Base-by-base conservation (phyloP, 2,888 invertebrate genomes). In the Caenorhabditis auriculariae region DNA sequence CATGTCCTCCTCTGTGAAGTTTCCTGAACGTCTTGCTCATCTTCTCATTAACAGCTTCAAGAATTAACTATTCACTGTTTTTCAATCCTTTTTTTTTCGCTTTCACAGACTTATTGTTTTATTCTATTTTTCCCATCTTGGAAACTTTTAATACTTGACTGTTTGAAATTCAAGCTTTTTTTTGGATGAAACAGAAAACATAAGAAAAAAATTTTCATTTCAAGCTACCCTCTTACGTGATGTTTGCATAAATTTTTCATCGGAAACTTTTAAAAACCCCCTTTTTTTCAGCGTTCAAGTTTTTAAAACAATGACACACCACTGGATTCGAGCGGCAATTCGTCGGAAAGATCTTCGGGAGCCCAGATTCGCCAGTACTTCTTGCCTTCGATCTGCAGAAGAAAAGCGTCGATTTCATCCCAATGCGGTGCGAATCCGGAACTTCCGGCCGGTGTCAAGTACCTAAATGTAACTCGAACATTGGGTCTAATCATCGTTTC, bases 381-480 rank as follows among this genome's bases (percentile, higher is more conserved):
- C 75, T 89, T 88, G 0, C 98, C 98, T 84, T 98, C 96, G 1
- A 94, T 84, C 85, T 98, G 98, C 45, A 98, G 82, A 44, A 98
- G 88, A 82, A 98, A 98, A 0, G 95, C 96, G 84, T 98, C 98
- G 67, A 98, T 96, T 80, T 98, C 98, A 84, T 98, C 98, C 82
- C 89, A 96, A 83, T 98, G 98, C 0, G 96, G 96, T 0, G 96
- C 96, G 85, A 98, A 98, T 0, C 98, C 98, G 85, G 96, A 95
- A 71, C 91, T 90, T 59, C 90, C 89, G 0, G 93, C 89, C 2
- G 98, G 98, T 1, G 98, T 98, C 51, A 96, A 83, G 81, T 98
- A 98, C 1, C 83, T 84, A 58, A 26, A 72, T 28, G 19, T 19
- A 27, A 17, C 21, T 19, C n/a, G n/a, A n/a, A n/a, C n/a, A n/a